phyloP scores from a whole-genome alignment of 2,797 vertebrate genomes.

The Danionella dracula region DNA sequence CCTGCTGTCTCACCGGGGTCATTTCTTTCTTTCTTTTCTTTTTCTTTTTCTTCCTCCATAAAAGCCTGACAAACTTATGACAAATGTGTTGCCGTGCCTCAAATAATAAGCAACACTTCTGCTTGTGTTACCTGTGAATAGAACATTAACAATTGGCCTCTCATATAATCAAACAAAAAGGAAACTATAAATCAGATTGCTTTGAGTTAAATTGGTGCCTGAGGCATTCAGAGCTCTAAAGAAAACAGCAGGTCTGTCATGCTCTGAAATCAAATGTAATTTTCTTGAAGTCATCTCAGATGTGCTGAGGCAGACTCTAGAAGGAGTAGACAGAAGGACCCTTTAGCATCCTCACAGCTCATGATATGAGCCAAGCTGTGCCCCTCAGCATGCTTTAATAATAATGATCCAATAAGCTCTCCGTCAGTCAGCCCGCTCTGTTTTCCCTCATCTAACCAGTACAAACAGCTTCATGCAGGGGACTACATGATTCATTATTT shows the following conservation, averaged over 20 bases:
- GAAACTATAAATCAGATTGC: neutral
- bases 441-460: slow-evolving; percentile 9
- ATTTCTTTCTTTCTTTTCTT: too few relatives aligned
- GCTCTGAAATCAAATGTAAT: neutral
- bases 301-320: slow-evolving; percentile 6
- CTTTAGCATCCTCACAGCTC: slow-evolving; percentile 4
- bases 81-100: too few relatives aligned
- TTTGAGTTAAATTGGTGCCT: neutral
- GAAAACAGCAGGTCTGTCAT: neutral
- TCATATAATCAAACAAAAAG: neutral
- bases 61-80: too few relatives aligned
- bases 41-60: too few relatives aligned
- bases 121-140: too few relatives aligned
- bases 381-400: slow-evolving; percentile 20
- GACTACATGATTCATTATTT: slow-evolving; percentile 18
- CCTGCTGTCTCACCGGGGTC: too few relatives aligned
- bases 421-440: slow-evolving; percentile 13
- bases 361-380: neutral
- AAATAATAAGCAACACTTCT: too few relatives aligned
- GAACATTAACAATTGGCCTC: too few relatives aligned
- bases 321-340: neutral
- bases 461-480: slow-evolving; percentile 20
- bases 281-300: slow-evolving; percentile 4
- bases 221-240: neutral
- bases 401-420: slow-evolving; percentile 27